Evolutionary conservation across 2,888 invertebrate species (phyloP).

Genomic region (Tachina lurida): DNA sequence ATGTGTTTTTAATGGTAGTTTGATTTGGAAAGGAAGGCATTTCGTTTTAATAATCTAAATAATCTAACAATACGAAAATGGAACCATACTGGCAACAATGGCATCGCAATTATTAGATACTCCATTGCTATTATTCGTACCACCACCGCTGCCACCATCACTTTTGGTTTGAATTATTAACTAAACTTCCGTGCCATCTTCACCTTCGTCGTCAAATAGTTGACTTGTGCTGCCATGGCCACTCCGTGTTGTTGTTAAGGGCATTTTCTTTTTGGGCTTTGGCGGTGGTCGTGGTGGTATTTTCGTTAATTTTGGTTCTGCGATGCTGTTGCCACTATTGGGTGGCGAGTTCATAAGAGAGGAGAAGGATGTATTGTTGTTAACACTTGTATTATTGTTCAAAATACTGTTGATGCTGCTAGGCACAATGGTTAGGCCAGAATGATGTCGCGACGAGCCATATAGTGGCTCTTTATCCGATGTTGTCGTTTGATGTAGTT

Average conservation of each 20-base stretch:
- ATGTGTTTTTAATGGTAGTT: slow-evolving; percentile 44
- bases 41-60: slow-evolving; percentile 61
- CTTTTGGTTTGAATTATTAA: slow-evolving; percentile 74
- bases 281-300: slow-evolving; percentile 92
- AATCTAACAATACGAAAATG: slow-evolving; percentile 65
- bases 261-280: slow-evolving; percentile 92
- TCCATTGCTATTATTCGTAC: slow-evolving; percentile 44
- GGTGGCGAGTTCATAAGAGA: slow-evolving; percentile 85
- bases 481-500: slow-evolving; percentile 74
- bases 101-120: slow-evolving; percentile 14
- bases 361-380: slow-evolving; percentile 85
- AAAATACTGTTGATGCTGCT: slow-evolving; percentile 67
- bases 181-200: slow-evolving; percentile 94
- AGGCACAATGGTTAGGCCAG: slow-evolving; percentile 80
- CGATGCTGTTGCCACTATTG: slow-evolving; percentile 70
- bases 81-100: slow-evolving; percentile 69
- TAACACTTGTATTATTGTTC: slow-evolving; percentile 60
- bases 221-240: slow-evolving; percentile 86
- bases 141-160: slow-evolving; percentile 48
- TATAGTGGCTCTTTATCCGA: slow-evolving; percentile 82
- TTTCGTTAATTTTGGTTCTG: slow-evolving; percentile 84
- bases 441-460: slow-evolving; percentile 77
- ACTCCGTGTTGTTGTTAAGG: slow-evolving; percentile 84
- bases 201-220: slow-evolving; percentile 93
- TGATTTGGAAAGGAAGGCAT: slow-evolving; percentile 63